These are phyloP conservation scores for Physella acuta DNA, from an alignment of 1,140 invertebrate genomes.

Conservation along the genomic window DNA sequence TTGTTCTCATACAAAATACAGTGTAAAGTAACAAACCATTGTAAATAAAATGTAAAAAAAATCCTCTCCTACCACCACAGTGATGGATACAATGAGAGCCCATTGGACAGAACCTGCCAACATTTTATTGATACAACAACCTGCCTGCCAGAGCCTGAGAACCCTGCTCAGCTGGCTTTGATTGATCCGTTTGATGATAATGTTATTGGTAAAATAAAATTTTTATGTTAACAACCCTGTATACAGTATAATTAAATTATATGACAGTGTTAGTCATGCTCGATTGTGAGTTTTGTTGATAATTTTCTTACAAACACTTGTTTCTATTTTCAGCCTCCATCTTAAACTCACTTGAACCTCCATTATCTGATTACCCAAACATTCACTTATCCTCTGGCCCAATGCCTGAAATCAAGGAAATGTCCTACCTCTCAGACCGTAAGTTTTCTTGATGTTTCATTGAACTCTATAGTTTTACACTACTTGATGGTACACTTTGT, in stretches of 20 bases:
- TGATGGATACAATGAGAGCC: too few species aligned
- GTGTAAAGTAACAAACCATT: too few species aligned
- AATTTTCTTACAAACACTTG: too few species aligned
- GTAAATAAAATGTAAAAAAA: too few species aligned
- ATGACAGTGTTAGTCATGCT: neutral
- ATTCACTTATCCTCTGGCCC: constrained; percentile 22
- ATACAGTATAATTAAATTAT: neutral
- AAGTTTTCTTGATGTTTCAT: too few species aligned
- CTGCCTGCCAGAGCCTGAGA: constrained; percentile 43
- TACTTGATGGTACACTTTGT: too few species aligned
- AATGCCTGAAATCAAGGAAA: constrained; percentile 29
- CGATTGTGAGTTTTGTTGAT: neutral
- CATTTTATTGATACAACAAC: constrained; percentile 46
- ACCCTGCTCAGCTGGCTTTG: constrained; percentile 44
- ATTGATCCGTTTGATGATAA: constrained; percentile 56
- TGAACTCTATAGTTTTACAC: too few species aligned
- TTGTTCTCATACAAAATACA: too few species aligned
- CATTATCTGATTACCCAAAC: constrained; percentile 27
- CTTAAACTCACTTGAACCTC: constrained; percentile 4
- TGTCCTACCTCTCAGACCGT: neutral
- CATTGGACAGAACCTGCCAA: constrained; percentile 24
- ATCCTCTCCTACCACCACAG: too few species aligned
- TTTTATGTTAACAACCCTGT: too few species aligned
- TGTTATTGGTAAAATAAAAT: constrained; percentile 35
- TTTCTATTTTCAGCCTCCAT: constrained; percentile 3